Percentiles rank a stretch among this genome's conserved stretches.
phyloP scores from a whole-genome alignment of 2,797 vertebrate species.

The Naso thynnoides region DNA sequence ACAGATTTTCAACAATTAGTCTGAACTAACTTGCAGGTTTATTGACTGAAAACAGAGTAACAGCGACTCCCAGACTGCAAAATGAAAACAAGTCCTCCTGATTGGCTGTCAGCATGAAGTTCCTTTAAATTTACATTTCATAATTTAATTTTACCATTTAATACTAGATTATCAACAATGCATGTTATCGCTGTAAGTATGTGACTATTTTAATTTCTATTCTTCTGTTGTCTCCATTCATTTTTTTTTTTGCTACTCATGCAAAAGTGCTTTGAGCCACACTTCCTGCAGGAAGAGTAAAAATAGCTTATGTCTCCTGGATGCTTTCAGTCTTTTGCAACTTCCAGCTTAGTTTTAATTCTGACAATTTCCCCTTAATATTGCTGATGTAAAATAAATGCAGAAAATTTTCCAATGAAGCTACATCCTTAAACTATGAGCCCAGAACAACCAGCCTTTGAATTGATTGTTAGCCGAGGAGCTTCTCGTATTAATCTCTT shows the following conservation, averaged over 20 bases:
- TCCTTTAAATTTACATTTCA: background rate
- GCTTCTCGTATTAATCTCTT: slow-evolving; percentile 70
- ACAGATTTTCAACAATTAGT: slow-evolving; percentile 77
- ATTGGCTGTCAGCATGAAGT: slow-evolving; percentile 28
- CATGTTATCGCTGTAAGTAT: background rate
- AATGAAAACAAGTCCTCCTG: slow-evolving; percentile 40
- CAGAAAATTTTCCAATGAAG: slow-evolving; percentile 15
- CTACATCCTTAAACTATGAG: slow-evolving; percentile 23
- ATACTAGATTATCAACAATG: background rate
- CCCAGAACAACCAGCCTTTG: slow-evolving; percentile 38
- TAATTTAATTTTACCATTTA: background rate
- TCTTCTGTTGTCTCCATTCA: background rate
- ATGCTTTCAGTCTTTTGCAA: background rate
- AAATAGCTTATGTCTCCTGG: background rate
- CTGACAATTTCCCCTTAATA: background rate
- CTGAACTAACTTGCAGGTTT: slow-evolving; percentile 55
- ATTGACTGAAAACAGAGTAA: slow-evolving; percentile 55
- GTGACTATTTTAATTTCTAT: background rate
- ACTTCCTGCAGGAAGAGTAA: background rate
- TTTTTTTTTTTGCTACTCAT: background rate
- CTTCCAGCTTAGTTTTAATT: slow-evolving; percentile 5
- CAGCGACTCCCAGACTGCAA: slow-evolving; percentile 28
- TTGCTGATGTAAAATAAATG: slow-evolving; percentile 1
- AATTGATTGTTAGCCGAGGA: slow-evolving; percentile 59
- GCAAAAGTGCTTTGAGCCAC: background rate